Conservation (phyloP, 2,888 invertebrate species). For the Sarcophaga carnaria region DNA sequence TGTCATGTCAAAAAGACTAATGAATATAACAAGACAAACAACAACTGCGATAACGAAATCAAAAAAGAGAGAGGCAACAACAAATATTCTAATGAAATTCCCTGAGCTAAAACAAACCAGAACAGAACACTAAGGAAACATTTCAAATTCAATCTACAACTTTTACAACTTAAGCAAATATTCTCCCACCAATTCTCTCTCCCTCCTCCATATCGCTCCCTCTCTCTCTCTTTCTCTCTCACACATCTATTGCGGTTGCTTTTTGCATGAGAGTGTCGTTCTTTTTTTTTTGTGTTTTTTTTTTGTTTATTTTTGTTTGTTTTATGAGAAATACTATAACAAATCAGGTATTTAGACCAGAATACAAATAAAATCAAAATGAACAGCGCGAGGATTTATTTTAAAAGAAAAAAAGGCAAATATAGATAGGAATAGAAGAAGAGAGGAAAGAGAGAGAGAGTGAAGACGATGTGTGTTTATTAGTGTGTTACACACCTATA, state of each 20-base stretch:
- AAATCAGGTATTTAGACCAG: conserved; percentile 1
- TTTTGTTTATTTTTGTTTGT: too few species aligned
- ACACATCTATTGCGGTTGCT: too few species aligned
- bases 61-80: too few species aligned
- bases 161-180: background rate
- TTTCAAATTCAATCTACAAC: background rate
- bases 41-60: too few species aligned
- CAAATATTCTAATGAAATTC: background rate
- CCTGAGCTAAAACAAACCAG: background rate
- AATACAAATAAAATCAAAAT: background rate
- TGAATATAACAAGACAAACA: background rate
- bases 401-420: background rate
- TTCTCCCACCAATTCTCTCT: background rate
- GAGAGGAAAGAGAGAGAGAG: background rate
- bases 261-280: too few species aligned
- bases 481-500: conserved; percentile 7
- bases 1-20: background rate
- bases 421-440: background rate
- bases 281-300: too few species aligned
- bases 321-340: background rate
- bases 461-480: background rate
- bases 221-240: too few species aligned
- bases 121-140: background rate
- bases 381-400: background rate
- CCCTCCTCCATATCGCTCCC: too few species aligned